Conservation (phyloP, 1,140 invertebrate species). For the Sipha flava region DNA sequence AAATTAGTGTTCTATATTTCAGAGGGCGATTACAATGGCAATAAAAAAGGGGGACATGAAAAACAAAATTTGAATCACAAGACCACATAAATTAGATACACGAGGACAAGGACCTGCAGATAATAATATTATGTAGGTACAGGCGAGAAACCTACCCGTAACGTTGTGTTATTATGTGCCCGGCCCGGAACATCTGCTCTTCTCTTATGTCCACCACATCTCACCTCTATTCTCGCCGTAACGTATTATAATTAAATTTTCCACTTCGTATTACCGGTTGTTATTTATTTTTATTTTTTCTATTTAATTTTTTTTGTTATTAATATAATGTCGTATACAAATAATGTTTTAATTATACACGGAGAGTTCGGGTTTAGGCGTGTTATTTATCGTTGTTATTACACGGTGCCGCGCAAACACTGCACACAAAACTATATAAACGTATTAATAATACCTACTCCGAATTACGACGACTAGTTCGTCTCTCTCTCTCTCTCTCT, state of each 20-base stretch:
- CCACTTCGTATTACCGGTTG: not conserved
- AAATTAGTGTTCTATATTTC: not conserved
- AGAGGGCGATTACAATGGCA: not conserved
- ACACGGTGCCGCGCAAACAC: not conserved
- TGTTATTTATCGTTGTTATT: slow-evolving; percentile 20
- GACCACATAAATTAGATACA: not conserved
- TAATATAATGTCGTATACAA: not conserved
- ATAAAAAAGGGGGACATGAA: not conserved
- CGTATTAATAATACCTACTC: not conserved
- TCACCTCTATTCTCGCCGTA: no score
- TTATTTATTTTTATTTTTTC: not conserved
- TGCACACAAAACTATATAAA: no score
- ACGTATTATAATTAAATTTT: not conserved
- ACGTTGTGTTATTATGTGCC: no score
- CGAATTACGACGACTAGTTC: not conserved
- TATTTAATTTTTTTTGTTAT: not conserved
- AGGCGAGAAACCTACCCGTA: no score
- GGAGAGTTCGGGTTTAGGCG: not conserved
- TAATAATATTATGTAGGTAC: no score
- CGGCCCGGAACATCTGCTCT: not conserved
- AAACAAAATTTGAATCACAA: not conserved
- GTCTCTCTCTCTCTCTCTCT: no score
- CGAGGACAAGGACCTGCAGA: not conserved
- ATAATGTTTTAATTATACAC: slow-evolving; percentile 31
- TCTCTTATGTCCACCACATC: not conserved